Conservation (phyloP, 2,113 vertebrate species). For the Trogon surrucura region DNA sequence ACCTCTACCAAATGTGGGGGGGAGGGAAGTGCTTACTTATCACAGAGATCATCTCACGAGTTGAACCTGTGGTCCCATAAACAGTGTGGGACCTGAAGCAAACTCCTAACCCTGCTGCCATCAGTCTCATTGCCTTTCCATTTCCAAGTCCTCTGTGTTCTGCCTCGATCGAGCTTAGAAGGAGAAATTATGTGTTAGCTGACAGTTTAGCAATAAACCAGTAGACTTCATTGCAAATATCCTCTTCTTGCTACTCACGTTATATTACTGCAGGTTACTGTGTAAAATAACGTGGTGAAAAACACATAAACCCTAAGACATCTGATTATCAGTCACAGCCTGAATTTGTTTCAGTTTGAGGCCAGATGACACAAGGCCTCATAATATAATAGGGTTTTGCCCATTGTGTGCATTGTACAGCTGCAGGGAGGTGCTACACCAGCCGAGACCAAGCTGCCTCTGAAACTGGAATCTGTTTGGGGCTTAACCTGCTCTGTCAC, state of each 20-base stretch:
- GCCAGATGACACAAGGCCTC: not conserved
- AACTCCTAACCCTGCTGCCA: not conserved
- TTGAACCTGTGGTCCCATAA: not conserved
- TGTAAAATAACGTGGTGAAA: not conserved
- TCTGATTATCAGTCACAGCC: not conserved
- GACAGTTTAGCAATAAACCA: not conserved
- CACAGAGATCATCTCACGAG: not conserved
- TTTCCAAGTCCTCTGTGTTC: not conserved
- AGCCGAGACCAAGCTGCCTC: not conserved
- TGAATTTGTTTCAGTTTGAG: not conserved
- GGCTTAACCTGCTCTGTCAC: not conserved
- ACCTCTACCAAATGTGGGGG: accelerated
- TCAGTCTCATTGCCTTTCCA: not conserved
- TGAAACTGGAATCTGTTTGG: not conserved
- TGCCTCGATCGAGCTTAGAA: not conserved
- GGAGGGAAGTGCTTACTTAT: not conserved
- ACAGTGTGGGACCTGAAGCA: not conserved
- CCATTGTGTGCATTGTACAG: accelerated
- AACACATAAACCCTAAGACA: not conserved
- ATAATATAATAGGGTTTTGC: not conserved
- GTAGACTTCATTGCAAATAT: not conserved
- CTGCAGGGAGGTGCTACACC: not conserved
- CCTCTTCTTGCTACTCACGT: not conserved
- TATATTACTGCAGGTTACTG: not conserved
- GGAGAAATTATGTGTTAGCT: not conserved